Percentiles rank a stretch among this genome's conserved stretches.
These are phyloP conservation scores for Penaeus vannamei DNA, from an alignment of 1,140 invertebrate genomes.

Conservation along the genomic window DNA sequence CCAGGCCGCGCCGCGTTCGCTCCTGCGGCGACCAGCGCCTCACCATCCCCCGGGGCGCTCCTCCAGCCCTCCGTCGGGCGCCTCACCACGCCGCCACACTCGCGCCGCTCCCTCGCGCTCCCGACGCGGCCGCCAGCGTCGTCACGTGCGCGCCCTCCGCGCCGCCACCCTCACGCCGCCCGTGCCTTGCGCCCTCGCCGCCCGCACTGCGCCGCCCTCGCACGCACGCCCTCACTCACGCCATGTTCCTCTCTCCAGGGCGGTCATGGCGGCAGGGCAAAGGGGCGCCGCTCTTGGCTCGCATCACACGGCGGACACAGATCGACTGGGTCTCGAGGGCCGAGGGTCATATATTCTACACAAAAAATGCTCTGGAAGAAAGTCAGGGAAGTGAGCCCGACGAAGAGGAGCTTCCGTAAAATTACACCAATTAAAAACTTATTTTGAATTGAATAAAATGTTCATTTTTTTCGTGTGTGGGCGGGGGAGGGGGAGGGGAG, in stretches of 20 bases:
- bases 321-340: background rate
- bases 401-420: too few relatives aligned
- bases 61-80: constrained; percentile 21
- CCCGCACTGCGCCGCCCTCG: constrained; percentile 41
- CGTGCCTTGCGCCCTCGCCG: background rate
- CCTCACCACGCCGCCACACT: constrained; percentile 32
- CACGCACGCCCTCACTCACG: constrained; percentile 53
- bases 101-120: constrained; percentile 33
- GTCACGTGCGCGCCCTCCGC: background rate
- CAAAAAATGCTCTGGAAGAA: too few relatives aligned
- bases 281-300: background rate
- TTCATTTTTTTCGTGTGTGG: too few relatives aligned
- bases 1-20: background rate
- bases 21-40: background rate
- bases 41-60: constrained; percentile 14
- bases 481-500: too few relatives aligned
- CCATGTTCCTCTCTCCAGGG: constrained; percentile 31
- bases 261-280: constrained; percentile 30
- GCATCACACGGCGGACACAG: background rate
- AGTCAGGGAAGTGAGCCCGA: too few relatives aligned
- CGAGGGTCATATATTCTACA: background rate
- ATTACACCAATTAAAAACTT: too few relatives aligned
- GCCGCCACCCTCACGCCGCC: too few relatives aligned
- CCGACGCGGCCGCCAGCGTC: constrained; percentile 34
- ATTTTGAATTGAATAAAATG: too few relatives aligned